Conservation (phyloP, 37 sponge, comb jelly and placozoan genomes). For the Lycopodina hypogea region DNA sequence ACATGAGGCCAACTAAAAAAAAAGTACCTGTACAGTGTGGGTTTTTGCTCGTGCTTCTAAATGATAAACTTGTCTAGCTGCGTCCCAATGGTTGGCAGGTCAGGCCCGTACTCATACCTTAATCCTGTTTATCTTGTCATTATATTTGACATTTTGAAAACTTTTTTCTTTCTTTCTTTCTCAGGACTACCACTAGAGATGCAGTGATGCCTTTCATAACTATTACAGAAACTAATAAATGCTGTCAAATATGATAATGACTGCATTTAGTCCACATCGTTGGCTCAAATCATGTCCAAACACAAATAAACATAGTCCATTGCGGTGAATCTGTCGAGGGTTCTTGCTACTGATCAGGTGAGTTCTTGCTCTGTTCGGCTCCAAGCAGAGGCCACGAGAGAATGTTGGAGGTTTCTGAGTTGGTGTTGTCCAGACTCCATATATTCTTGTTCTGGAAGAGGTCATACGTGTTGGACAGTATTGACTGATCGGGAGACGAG, state of each 20-base stretch:
- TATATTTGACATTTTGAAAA: too few relatives aligned
- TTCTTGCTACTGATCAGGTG: conserved; percentile 10
- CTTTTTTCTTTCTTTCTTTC: too few relatives aligned
- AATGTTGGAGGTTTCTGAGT: conserved; percentile 4
- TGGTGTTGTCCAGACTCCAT: conserved; percentile 29
- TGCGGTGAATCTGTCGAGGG: not conserved
- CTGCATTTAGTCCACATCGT: not conserved
- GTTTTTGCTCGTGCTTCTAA: too few relatives aligned
- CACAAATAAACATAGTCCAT: conserved; percentile 24
- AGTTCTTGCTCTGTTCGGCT: conserved; percentile 11
- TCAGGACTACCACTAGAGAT: too few relatives aligned
- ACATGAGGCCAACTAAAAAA: too few relatives aligned
- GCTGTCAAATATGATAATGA: not conserved
- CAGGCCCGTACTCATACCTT: too few relatives aligned
- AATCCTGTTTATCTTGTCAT: too few relatives aligned
- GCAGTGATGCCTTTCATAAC: too few relatives aligned
- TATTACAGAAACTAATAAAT: too few relatives aligned
- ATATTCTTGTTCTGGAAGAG: conserved; percentile 44
- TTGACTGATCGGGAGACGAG: conserved; percentile 1
- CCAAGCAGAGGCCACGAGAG: conserved; percentile 30
- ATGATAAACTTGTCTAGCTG: too few relatives aligned
- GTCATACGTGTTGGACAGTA: conserved; percentile 37
- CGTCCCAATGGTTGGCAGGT: too few relatives aligned
- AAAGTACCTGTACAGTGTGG: too few relatives aligned
- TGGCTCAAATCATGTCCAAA: conserved; percentile 39